Base-by-base conservation (phyloP, 1,140 invertebrate genomes). In the Temnothorax curvispinosus region DNA sequence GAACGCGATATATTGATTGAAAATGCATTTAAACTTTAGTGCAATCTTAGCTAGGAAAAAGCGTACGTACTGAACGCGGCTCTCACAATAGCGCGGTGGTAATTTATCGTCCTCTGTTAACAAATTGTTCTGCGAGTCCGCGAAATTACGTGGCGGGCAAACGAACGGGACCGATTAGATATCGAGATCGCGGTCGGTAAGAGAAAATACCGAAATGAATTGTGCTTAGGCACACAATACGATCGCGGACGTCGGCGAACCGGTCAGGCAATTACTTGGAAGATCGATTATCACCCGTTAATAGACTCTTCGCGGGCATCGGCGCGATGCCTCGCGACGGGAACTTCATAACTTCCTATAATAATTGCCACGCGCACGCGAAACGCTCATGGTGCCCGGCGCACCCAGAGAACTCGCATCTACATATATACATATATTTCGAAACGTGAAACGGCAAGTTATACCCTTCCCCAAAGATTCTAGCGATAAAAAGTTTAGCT, bases 241-340 rank as follows among this genome's bases (percentile, higher is more conserved):
- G 87, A 87, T 89, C 69, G 76, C 67, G 74, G 64, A 62, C 78
- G 85, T 74, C 47, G 75, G 54, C 58, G 77, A 90, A 90, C 89
- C 89, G 88, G 88, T 90, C 60, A 74, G 65, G 88, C 86, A 90
- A 90, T 90, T 90, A 90, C 86, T 35, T 35, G 32, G 74, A 62
- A 90, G 89, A 90, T 90, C 88, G 89, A 90, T 90, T 87, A 89
- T 84, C 62, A 74, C 11, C 60, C 82, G 65, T 85, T 90, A 90
- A 90, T 89, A 80, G 89, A 81, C 27, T 64, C 80, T 76, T 85
- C 62, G 58, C 58, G 44, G 56, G 47, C 85, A 81, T 18, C 52
- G 27, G 27, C 75, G 69, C 87, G 72, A 65, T 89, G 65, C 72
- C 54, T 32, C 71, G 72, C 85, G 71, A 87, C 54, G 65, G 85